Evolutionary conservation across 2,888 invertebrate genomes (phyloP), one percentile per base, ranked within the genome.

Genomic region (Theretra japonica): DNA sequence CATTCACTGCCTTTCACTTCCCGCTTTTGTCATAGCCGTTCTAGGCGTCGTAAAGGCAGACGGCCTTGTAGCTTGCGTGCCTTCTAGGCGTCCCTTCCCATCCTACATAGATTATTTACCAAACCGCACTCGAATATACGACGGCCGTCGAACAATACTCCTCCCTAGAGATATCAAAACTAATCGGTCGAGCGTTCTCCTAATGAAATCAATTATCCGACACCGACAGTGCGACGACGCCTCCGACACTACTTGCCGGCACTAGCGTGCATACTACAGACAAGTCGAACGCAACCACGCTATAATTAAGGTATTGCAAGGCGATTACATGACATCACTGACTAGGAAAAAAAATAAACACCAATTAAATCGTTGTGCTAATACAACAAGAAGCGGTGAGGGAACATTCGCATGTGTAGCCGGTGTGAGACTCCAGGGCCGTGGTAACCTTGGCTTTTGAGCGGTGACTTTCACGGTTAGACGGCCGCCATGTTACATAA

Each of bases 1-100:
- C 92, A 92, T 93, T 94, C 93, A 90, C 93, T 90, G 90, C 94
- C 94, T 94, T 94, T 94, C 94, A 94, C 94, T 94, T 94, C 94
- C 94, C 92, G 92, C 91, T 93, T 93, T 93, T 94, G 92, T 93
- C 89, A 88, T 86, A 86, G 86, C 86, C 89, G 89, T 89, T 90
- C 87, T 90, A 89, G 87, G 88, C 90, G 82, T 84, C 90, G 88
- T 90, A 90, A 92, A 91, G 90, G 92, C 92, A 88, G 89, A 88
- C 90, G 93, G 91, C 94, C 94, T 94, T 94, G 94, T 90, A 82
- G 80, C 86, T 87, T 83, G 88, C 86, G 85, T 86, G 87, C 91
- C 90, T 90, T 86, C 86, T 88, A 87, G 87, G 83, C 88, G 87
- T 89, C 90, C 92, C 89, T 91, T 91, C 89, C 80, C 89, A 89